A percentile compares a stretch with the other conserved stretches of the same genome.
These are phyloP conservation scores for Pleuronectes platessa DNA, from an alignment of 2,113 vertebrate genomes.

Conservation along the genomic window DNA sequence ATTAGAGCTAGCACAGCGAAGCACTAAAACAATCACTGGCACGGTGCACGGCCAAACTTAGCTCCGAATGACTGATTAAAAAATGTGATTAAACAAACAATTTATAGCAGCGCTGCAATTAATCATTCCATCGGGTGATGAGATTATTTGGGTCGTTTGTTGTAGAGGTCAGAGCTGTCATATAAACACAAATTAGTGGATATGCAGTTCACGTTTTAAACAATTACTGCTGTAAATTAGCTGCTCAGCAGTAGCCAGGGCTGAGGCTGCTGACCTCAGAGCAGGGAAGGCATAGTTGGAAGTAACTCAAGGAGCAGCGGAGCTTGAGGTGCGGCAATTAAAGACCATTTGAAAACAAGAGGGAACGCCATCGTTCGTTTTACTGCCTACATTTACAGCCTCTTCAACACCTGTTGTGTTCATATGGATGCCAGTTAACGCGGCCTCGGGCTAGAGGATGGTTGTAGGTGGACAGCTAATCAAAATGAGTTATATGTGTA, in stretches of 20 bases:
- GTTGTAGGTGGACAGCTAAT: slow-evolving; percentile 60
- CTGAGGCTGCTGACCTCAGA: neutral
- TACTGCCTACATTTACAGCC: slow-evolving; percentile 45
- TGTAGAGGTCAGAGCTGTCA: slow-evolving; percentile 20
- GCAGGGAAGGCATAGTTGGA: neutral
- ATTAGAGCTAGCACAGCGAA: neutral
- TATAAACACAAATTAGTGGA: slow-evolving; percentile 16
- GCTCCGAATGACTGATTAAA: slow-evolving; percentile 5
- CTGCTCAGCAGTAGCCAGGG: neutral
- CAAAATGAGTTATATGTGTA: slow-evolving; percentile 58
- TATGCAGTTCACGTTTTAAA: slow-evolving; percentile 19
- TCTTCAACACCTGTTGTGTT: slow-evolving; percentile 59
- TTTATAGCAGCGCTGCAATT: neutral
- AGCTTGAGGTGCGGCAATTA: slow-evolving; percentile 30
- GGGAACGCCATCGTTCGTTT: slow-evolving; percentile 42
- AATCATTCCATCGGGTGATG: slow-evolving; percentile 8
- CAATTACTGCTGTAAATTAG: neutral
- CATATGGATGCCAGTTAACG: slow-evolving; percentile 49
- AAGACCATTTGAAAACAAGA: slow-evolving; percentile 45
- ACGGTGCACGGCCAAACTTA: neutral
- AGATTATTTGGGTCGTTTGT: slow-evolving; percentile 13
- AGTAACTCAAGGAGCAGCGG: slow-evolving; percentile 4
- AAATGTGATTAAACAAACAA: slow-evolving; percentile 1
- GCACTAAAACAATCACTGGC: neutral
- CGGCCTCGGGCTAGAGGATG: slow-evolving; percentile 41